Evolutionary conservation across 2,113 vertebrate species (phyloP).

Genomic region (Eulemur macaco): DNA sequence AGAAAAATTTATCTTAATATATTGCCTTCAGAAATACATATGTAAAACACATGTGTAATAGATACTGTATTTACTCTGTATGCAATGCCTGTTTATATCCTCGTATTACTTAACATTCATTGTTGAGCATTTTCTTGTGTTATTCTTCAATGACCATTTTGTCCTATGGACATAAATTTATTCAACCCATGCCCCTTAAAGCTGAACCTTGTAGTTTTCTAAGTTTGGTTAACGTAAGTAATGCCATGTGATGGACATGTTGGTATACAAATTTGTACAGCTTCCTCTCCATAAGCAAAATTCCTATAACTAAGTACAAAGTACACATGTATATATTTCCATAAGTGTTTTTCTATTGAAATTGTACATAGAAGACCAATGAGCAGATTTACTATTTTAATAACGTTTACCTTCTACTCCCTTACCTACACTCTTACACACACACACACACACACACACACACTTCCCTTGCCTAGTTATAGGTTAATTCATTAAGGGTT

Average conservation of each 20-base stretch:
- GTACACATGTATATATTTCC: not conserved
- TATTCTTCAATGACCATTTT: not conserved
- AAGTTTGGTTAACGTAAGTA: not conserved
- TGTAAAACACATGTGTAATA: not conserved
- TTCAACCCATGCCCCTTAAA: not conserved
- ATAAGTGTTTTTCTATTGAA: not conserved
- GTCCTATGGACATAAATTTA: not conserved
- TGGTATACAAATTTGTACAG: not conserved
- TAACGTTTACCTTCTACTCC: not conserved
- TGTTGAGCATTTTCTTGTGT: not conserved
- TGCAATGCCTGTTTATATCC: not conserved
- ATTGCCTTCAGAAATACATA: slow-evolving; percentile 18
- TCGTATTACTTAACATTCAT: not conserved
- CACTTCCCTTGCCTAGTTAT: not conserved
- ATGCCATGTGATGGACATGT: not conserved
- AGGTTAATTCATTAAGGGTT: not conserved
- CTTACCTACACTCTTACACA: no score
- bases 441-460: not conserved
- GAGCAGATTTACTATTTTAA: not conserved
- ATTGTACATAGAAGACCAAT: not conserved
- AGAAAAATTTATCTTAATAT: not conserved
- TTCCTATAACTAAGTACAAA: slow-evolving; percentile 28
- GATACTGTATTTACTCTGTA: not conserved
- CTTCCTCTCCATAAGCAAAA: not conserved
- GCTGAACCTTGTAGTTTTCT: not conserved